Evolutionary conservation across 2,888 invertebrate genomes (phyloP).

Genomic region (Arge pagana): DNA sequence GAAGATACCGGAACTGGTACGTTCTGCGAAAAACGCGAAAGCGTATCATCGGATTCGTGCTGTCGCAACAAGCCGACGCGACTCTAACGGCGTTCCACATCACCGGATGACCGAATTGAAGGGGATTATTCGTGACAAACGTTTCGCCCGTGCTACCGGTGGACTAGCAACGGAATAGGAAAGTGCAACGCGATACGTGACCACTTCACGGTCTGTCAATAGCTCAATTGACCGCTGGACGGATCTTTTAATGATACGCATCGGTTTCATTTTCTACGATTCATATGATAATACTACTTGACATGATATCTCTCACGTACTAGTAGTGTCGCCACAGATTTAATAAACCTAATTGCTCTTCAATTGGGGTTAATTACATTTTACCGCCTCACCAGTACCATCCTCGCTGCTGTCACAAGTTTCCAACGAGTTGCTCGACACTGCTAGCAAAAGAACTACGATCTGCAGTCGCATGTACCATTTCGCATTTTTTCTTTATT

Average conservation of each 20-base stretch:
- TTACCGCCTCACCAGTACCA: no score
- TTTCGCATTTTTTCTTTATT: no score
- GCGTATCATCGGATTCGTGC: neutral
- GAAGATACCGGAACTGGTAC: slow-evolving; percentile 54
- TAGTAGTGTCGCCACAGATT: slow-evolving; percentile 36
- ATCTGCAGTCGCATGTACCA: no score
- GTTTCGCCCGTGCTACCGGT: no score
- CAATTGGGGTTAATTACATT: slow-evolving; percentile 42
- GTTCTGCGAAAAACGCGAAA: slow-evolving; percentile 48
- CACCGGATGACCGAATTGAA: neutral
- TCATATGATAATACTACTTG: slow-evolving; percentile 10
- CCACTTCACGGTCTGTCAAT: neutral
- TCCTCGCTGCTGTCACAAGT: no score
- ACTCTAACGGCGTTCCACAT: neutral
- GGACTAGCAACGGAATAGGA: neutral
- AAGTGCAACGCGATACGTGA: neutral
- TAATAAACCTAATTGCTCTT: slow-evolving; percentile 35
- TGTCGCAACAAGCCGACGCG: neutral
- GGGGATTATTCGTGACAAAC: neutral
- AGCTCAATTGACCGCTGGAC: neutral
- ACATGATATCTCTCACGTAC: neutral
- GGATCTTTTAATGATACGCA: slow-evolving; percentile 10
- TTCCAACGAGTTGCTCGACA: no score
- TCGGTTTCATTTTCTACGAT: slow-evolving; percentile 10
- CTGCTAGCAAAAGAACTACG: no score